Base-by-base conservation (phyloP, 2,113 vertebrate genomes). In the Bos indicus region DNA sequence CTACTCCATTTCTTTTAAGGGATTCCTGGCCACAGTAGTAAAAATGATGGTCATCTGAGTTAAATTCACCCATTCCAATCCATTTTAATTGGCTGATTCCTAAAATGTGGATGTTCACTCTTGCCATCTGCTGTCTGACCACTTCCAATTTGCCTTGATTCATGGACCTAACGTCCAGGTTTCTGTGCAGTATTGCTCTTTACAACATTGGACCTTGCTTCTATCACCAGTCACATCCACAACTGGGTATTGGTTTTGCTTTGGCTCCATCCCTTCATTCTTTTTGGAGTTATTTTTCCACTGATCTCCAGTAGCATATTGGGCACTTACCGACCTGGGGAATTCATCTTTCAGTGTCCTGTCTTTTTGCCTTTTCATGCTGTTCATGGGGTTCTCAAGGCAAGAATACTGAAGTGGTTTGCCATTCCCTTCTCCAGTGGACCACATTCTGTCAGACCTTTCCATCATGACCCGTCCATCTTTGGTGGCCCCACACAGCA, bases 391-490 rank as follows among this genome's bases (percentile, higher is more conserved):
- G 3, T 33, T 64, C 30, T 62, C 15, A 64, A 64, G 30, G 60
- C 60, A 64, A 33, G 30, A 33, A 64, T 33, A 33, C 14, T 64
- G 28, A 64, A 4, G 30, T 16, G 30, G 60, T 64, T 64, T 64
- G 60, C 30, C 60, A 33, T 64, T 64, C 60, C 30, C 30, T 33
- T 64, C 14, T 33, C 60, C 60, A 64, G 60, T 64, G 60, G 30
- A 30, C 30, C 30, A 64, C 14, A 15, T 64, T 64, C 2, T 64
- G 60, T 33, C 30, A 64, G 30, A 64, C 30, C 30, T 64, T 6
- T 64, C 30, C 60, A 16, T 0, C 14, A 64, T 64, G 60, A 64
- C 30, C 14, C 0, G 7, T 33, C 15, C 15, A 0, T 33, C 30
- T 64, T 33, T 30, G 60, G 30, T 33, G 60, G 30, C 14, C 6